These are phyloP conservation scores for Lathronympha strigana DNA, from an alignment of 2,888 invertebrate species.

Conservation along the genomic window DNA sequence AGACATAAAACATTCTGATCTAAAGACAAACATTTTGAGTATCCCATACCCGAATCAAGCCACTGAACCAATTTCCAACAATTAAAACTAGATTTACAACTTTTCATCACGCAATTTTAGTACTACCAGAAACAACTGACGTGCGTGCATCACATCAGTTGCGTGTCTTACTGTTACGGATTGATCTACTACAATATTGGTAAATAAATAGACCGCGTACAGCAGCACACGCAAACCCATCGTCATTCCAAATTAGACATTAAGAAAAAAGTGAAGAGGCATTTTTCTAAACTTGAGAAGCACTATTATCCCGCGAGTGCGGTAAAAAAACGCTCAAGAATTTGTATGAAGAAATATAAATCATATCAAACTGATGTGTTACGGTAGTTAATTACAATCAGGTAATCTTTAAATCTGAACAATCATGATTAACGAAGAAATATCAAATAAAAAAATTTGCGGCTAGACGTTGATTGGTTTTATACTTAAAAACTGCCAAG, in stretches of 20 bases:
- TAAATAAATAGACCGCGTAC: slow-evolving; percentile 40
- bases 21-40: neutral
- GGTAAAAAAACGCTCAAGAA: neutral
- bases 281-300: slow-evolving; percentile 27
- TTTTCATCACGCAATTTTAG: slow-evolving; percentile 12
- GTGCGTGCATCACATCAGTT: slow-evolving; percentile 19
- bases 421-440: too few species aligned
- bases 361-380: neutral
- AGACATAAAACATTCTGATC: neutral
- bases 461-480: too few species aligned
- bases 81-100: slow-evolving; percentile 17
- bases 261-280: slow-evolving; percentile 26
- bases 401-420: too few species aligned
- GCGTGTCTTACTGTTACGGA: slow-evolving; percentile 35
- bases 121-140: slow-evolving; percentile 21
- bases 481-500: too few species aligned
- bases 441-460: too few species aligned
- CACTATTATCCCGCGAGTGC: slow-evolving; percentile 16
- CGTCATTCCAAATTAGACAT: slow-evolving; percentile 34
- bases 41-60: neutral
- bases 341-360: neutral
- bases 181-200: slow-evolving; percentile 30
- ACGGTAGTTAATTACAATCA: too few species aligned
- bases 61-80: slow-evolving; percentile 3
- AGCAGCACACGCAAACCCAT: slow-evolving; percentile 30